phyloP scores from a whole-genome alignment of 2,113 vertebrate genomes.

The Thermophis baileyi region DNA sequence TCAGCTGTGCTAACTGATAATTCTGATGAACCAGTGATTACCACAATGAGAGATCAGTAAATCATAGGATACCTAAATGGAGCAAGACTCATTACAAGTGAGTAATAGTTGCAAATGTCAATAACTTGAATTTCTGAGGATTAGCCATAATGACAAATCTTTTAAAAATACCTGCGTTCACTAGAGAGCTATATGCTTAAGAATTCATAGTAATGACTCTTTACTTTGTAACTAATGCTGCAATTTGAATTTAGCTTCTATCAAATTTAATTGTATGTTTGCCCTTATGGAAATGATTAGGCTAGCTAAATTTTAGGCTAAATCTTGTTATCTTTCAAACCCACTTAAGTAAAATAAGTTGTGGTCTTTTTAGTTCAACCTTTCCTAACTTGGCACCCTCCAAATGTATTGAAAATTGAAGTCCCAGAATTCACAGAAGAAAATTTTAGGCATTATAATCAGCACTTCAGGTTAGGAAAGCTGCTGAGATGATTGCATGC shows the following conservation, averaged over 20 bases:
- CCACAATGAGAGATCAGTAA: not conserved
- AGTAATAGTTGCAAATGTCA: not conserved
- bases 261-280: not conserved
- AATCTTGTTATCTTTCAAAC: not conserved
- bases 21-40: not conserved
- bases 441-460: not conserved
- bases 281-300: not conserved
- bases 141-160: not conserved
- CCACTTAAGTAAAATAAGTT: not conserved
- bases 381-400: not conserved
- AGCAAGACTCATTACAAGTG: not conserved
- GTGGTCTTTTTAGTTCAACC: not conserved
- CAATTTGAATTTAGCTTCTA: not conserved
- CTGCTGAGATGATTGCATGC: not conserved
- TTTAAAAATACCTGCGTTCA: not conserved
- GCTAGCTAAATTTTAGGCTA: not conserved
- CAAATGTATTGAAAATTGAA: not conserved
- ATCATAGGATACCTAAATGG: not conserved
- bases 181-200: not conserved
- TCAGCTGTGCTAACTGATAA: not conserved
- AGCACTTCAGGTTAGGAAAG: not conserved
- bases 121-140: not conserved
- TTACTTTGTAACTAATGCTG: not conserved
- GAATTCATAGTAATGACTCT: not conserved
- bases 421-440: not conserved